Evolutionary conservation across 2,113 vertebrate genomes (phyloP).

Genomic region (Thryonomys swinderianus): DNA sequence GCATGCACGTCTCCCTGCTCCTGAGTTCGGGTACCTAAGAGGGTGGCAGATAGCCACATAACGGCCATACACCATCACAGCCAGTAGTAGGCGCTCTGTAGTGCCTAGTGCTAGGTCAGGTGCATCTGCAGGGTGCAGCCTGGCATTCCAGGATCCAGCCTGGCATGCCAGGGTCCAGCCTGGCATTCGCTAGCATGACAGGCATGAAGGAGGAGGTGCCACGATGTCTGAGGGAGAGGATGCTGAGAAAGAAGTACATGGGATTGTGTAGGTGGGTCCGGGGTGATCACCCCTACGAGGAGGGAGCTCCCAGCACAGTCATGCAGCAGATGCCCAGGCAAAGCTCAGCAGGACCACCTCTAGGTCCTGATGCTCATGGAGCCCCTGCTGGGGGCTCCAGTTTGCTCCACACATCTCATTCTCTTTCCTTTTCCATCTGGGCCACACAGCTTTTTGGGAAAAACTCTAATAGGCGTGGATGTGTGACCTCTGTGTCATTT

Average conservation of each 20-base stretch:
- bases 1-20: background rate
- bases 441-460: background rate
- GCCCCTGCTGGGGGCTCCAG: slow-evolving; percentile 63
- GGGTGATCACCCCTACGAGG: slow-evolving; percentile 52
- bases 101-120: slow-evolving; percentile 64
- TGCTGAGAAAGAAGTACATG: slow-evolving; percentile 79
- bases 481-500: background rate
- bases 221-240: slow-evolving; percentile 73
- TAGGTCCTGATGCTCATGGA: background rate
- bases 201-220: slow-evolving; percentile 67
- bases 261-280: slow-evolving; percentile 67
- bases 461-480: background rate
- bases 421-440: background rate
- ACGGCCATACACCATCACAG: slow-evolving; percentile 69
- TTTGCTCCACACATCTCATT: slow-evolving; percentile 41
- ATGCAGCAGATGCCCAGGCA: slow-evolving; percentile 55
- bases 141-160: no score
- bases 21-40: slow-evolving; percentile 72
- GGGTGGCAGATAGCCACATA: slow-evolving; percentile 79
- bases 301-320: slow-evolving; percentile 66
- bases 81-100: slow-evolving; percentile 75
- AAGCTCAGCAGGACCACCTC: slow-evolving; percentile 62
- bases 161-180: no score
- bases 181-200: slow-evolving; percentile 71
- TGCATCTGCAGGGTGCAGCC: slow-evolving; percentile 74